A percentile compares a stretch with the other conserved stretches of the same genome.
phyloP scores from a whole-genome alignment of 2,888 invertebrate genomes.

The Halocaridina rubra region DNA sequence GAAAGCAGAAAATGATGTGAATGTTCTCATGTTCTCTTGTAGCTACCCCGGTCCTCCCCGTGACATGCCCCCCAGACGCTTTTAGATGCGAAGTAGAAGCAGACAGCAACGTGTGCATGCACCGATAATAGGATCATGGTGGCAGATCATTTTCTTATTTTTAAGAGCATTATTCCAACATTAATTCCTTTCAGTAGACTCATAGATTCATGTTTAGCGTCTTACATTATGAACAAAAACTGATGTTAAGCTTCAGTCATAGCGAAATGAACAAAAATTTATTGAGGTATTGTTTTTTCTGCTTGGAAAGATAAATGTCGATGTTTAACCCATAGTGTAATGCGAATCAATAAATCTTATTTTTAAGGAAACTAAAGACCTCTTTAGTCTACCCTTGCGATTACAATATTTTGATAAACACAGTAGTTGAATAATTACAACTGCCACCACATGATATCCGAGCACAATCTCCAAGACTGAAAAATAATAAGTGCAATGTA shows the following conservation, averaged over 20 bases:
- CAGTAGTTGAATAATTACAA: neutral
- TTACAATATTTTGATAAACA: neutral
- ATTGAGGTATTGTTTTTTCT: neutral
- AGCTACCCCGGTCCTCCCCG: slow-evolving; percentile 64
- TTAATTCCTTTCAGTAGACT: slow-evolving; percentile 3
- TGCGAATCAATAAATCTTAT: slow-evolving; percentile 59
- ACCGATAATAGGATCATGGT: slow-evolving; percentile 59
- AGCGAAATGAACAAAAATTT: neutral
- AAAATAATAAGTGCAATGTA: slow-evolving; percentile 22
- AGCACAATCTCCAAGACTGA: slow-evolving; percentile 43
- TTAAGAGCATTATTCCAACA: neutral
- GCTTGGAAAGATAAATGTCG: slow-evolving; percentile 34
- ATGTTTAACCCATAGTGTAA: slow-evolving; percentile 51
- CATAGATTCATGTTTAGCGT: neutral
- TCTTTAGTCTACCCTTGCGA: slow-evolving; percentile 50
- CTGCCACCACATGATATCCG: slow-evolving; percentile 18
- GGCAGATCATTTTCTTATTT: slow-evolving; percentile 19
- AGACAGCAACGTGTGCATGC: slow-evolving; percentile 56
- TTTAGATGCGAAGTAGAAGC: slow-evolving; percentile 62
- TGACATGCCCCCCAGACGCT: slow-evolving; percentile 63
- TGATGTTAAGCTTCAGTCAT: neutral
- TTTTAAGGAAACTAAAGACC: slow-evolving; percentile 44
- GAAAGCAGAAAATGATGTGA: slow-evolving; percentile 44
- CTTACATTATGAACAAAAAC: neutral
- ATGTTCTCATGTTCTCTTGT: slow-evolving; percentile 60